A percentile compares a stretch with the other conserved stretches of the same genome.
Evolutionary conservation across 2,888 invertebrate genomes (phyloP).

Genomic region (Smittia aterrima): DNA sequence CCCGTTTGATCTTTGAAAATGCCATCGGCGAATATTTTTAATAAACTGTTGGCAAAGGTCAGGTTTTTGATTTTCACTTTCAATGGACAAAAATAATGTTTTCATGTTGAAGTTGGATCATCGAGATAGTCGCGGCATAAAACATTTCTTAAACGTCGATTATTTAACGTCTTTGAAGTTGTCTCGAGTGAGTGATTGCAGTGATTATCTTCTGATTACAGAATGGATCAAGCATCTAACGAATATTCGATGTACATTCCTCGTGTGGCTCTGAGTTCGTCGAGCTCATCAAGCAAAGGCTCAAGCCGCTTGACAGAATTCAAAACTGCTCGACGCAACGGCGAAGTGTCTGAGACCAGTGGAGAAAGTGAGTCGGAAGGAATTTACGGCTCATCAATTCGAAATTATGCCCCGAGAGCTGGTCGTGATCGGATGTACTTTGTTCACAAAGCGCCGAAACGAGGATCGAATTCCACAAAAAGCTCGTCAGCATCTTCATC

Average conservation of each 20-base stretch:
- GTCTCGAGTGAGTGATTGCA: too few species aligned
- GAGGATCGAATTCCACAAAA: background rate
- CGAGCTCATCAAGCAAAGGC: slow-evolving; percentile 4
- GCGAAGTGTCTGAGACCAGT: background rate
- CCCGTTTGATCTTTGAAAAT: too few species aligned
- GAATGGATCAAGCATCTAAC: background rate
- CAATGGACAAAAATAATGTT: background rate
- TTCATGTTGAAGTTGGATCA: background rate
- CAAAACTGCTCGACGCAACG: background rate
- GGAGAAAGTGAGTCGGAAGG: slow-evolving; percentile 29
- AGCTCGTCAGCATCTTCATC: slow-evolving; percentile 19
- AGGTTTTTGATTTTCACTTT: slow-evolving; percentile 6
- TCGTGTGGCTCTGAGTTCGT: background rate
- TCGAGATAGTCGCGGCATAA: background rate
- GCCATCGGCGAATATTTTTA: background rate
- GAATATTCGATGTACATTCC: background rate
- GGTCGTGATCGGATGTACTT: background rate
- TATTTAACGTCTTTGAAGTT: background rate
- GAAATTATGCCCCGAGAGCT: background rate
- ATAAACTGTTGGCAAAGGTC: slow-evolving; percentile 28
- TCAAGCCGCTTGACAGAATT: background rate
- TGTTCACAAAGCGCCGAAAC: slow-evolving; percentile 22
- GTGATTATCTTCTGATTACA: background rate
- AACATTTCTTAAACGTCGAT: background rate
- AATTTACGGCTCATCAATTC: background rate